Percentiles rank a stretch among this genome's conserved stretches.
Conservation (phyloP, 2,888 invertebrate species). For the Lasiommata megera region DNA sequence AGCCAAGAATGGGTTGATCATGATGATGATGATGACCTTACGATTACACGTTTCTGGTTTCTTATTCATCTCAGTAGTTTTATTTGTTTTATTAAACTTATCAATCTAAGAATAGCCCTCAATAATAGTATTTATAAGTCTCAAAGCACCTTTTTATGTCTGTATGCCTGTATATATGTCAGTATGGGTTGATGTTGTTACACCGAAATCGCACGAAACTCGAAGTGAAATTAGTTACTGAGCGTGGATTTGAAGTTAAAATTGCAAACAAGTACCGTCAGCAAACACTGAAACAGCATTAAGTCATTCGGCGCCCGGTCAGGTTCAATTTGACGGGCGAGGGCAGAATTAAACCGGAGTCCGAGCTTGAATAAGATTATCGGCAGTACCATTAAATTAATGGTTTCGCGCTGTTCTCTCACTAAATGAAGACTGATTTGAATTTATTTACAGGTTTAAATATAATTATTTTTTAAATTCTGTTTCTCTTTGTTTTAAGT, state of each 20-base stretch:
- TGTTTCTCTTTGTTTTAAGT: too few species aligned
- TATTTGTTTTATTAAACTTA: too few species aligned
- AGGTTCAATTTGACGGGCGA: slow-evolving; percentile 61
- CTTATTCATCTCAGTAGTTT: too few species aligned
- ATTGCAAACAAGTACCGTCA: slow-evolving; percentile 60
- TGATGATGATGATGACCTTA: too few species aligned
- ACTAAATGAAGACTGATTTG: slow-evolving; percentile 11
- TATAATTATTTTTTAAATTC: too few species aligned
- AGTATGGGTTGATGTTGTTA: too few species aligned
- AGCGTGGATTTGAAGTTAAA: slow-evolving; percentile 52
- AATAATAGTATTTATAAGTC: too few species aligned
- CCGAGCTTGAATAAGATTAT: slow-evolving; percentile 29
- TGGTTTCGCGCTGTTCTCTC: slow-evolving; percentile 13
- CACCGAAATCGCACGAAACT: background rate
- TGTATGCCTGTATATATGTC: too few species aligned
- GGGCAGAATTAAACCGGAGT: slow-evolving; percentile 37
- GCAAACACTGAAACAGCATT: slow-evolving; percentile 74
- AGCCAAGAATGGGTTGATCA: too few species aligned
- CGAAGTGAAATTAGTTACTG: slow-evolving; percentile 19
- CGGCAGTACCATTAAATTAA: slow-evolving; percentile 26
- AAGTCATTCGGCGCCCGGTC: slow-evolving; percentile 58
- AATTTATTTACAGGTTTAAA: background rate
- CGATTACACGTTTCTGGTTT: too few species aligned
- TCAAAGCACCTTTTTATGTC: too few species aligned
- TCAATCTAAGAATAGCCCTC: too few species aligned